Base-by-base conservation (phyloP, 2,888 invertebrate species). In the Cabera pusaria region DNA sequence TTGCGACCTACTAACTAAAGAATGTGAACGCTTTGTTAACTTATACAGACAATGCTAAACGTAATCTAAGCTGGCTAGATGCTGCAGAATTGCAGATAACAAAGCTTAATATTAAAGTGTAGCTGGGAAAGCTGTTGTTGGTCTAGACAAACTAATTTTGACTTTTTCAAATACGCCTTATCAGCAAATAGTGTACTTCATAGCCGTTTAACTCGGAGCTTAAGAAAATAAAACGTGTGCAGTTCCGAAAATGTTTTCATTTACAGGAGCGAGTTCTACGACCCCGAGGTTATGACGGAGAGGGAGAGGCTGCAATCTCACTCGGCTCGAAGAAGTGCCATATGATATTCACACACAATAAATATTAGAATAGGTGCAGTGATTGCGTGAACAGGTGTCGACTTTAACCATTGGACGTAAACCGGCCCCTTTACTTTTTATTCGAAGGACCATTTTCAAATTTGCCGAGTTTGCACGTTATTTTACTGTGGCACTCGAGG, bases 311-410 rank as follows among this genome's bases (percentile, higher is more conserved):
- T 55, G 73, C 76, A 82, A 79, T 78, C 72, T 71, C 67, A 70
- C 60, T 59, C 49, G 56, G 59, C 67, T 48, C 50, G 72, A 77
- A 78, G 72, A 75, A 74, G 60, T 56, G 63, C 58, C 73, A 75
- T 85, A 76, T 73, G 75, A 80, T 85, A 87, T 88, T 87, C 85
- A 87, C 81, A 69, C 64, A 80, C 72, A 82, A 87, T 88, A 86
- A 87, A 88, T 87, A 88, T 87, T 87, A 87, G 70, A 87, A 66
- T 70, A 87, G 85, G 64, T 83, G 82, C 86, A 82, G 83, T 82
- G 84, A 84, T 86, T 84, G 82, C 74, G 71, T 62, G 62, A 65
- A 61, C 81, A 83, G 82, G 85, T 84, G 84, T 75, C 69, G 74
- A 63, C 59, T 56, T 33, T 49, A 50, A 51, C 43, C 53, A 36